Evolutionary conservation across 1,140 invertebrate species (phyloP).

Genomic region (Antheraea pernyi): DNA sequence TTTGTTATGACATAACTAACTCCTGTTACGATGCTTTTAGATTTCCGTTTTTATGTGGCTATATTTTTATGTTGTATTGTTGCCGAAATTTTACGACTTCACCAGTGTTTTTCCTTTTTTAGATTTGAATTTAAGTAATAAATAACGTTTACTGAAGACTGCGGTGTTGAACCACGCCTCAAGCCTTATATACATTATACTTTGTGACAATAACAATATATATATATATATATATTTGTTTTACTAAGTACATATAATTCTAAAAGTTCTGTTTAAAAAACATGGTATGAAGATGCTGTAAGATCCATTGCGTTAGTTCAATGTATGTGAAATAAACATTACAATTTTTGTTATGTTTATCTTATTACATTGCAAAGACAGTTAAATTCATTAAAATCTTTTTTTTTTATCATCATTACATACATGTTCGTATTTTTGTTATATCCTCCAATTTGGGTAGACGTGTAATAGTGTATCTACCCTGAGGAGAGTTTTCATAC

Average conservation of each 20-base stretch:
- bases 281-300: not conserved
- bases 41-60: constrained; percentile 17
- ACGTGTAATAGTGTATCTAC: no score
- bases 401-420: no score
- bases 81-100: constrained; percentile 20
- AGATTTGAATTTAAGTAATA: not conserved
- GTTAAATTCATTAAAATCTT: no score
- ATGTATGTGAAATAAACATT: not conserved
- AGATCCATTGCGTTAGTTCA: not conserved
- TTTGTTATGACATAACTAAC: not conserved
- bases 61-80: constrained; percentile 26
- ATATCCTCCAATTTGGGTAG: no score
- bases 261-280: no score
- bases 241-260: no score
- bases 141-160: not conserved
- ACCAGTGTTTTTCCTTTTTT: constrained; percentile 11
- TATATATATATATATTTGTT: not conserved
- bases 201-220: not conserved
- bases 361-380: not conserved
- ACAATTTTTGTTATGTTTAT: not conserved
- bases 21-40: constrained; percentile 9
- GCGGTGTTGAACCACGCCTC: not conserved
- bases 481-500: no score
- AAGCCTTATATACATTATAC: not conserved
- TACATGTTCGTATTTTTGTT: no score